Percentiles rank a stretch among this genome's conserved stretches.
Evolutionary conservation across 2,888 invertebrate genomes (phyloP).

Genomic region (Emmelina monodactyla): DNA sequence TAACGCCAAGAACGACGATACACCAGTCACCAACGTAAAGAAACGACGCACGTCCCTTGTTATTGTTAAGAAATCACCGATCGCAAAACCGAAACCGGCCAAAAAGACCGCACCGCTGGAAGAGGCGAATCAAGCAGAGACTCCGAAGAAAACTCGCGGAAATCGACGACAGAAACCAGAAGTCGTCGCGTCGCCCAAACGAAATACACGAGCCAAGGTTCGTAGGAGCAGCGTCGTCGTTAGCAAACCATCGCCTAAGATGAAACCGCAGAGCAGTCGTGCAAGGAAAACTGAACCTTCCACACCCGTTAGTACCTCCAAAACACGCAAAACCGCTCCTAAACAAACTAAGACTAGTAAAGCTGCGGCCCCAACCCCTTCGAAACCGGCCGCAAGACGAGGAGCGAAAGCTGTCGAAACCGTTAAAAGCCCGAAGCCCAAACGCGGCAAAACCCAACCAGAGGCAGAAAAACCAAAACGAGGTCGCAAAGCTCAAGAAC

Average conservation of each 20-base stretch:
- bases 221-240: conserved; percentile 22
- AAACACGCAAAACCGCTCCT: too few relatives aligned
- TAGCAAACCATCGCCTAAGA: conserved; percentile 26
- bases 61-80: conserved; percentile 31
- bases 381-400: conserved; percentile 8
- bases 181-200: conserved; percentile 23
- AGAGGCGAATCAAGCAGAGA: conserved; percentile 11
- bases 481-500: conserved; percentile 2
- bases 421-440: background rate
- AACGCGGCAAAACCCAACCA: too few relatives aligned
- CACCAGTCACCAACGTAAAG: conserved; percentile 16
- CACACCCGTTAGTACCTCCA: too few relatives aligned
- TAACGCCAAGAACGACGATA: conserved; percentile 2
- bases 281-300: too few relatives aligned
- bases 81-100: conserved; percentile 21
- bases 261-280: too few relatives aligned
- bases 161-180: conserved; percentile 13
- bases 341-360: too few relatives aligned
- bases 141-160: conserved; percentile 19
- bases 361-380: background rate
- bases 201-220: conserved; percentile 22
- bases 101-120: conserved; percentile 10
- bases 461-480: background rate
- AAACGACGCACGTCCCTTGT: conserved; percentile 26
- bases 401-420: conserved; percentile 1